Percentiles rank a stretch among this genome's conserved stretches.
Conservation (phyloP, 2,888 invertebrate species). For the Nemotelus nigrinus region DNA sequence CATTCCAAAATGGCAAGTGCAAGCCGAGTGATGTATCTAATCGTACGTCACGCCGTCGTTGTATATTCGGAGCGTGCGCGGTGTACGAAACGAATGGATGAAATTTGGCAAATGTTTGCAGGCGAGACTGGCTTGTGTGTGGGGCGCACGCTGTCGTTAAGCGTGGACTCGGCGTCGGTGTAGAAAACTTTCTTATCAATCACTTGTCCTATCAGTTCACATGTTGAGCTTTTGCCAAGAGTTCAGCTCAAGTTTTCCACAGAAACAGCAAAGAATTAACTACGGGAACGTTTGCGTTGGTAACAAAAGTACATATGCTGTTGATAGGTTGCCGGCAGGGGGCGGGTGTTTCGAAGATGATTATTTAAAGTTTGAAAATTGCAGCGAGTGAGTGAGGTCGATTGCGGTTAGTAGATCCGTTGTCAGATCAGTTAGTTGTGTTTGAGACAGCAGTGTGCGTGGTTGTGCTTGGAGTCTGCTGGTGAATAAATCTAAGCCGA, state of each 20-base stretch:
- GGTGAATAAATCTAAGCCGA: not conserved
- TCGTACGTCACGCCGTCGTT: too few species aligned
- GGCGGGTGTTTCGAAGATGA: too few species aligned
- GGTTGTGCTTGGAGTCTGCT: not conserved
- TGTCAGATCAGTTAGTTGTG: slow-evolving; percentile 24
- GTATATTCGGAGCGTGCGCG: too few species aligned
- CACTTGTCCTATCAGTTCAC: slow-evolving; percentile 1
- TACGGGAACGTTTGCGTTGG: not conserved
- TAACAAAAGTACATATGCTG: not conserved
- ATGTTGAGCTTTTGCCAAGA: not conserved
- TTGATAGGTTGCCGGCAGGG: not conserved
- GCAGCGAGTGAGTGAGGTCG: too few species aligned
- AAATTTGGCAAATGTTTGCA: too few species aligned
- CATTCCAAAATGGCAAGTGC: too few species aligned
- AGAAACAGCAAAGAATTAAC: not conserved
- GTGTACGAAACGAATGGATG: too few species aligned
- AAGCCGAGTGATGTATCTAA: too few species aligned
- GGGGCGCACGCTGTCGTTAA: slow-evolving; percentile 3
- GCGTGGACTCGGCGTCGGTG: slow-evolving; percentile 4
- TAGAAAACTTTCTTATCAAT: slow-evolving; percentile 17
- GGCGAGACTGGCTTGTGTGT: not conserved
- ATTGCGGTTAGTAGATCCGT: too few species aligned
- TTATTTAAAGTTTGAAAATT: too few species aligned
- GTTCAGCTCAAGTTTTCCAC: not conserved
- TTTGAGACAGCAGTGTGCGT: slow-evolving; percentile 30